Base-by-base conservation (phyloP, 2,113 vertebrate species). In the Heteronetta atricapilla region DNA sequence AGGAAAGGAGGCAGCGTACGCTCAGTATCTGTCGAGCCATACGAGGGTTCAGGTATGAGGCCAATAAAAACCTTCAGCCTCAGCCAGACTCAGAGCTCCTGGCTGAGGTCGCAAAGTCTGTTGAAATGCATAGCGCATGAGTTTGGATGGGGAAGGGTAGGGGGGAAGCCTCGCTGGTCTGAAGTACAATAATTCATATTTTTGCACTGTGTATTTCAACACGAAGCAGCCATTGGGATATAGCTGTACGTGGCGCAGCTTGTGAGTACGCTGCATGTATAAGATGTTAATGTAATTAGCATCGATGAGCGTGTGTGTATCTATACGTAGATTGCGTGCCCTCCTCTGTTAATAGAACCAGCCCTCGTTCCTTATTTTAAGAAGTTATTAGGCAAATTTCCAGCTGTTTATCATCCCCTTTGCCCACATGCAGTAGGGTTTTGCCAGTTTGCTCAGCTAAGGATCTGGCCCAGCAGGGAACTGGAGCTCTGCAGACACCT, bases 1-100 rank as follows among this genome's bases (percentile, higher is more conserved):
- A 4, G 93, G 75, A 76, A 92, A 87, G 76, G 91, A 79, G 66
- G 79, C 60, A 62, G 53, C n/a, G 20, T 33, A 16, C 44, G 10
- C 76, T 44, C 82, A 89, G 34, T 29, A 68, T 28, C 69, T 80
- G 21, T 58, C 83, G 25, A 88, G 91, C 86, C 60, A 78, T n/a
- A 28, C 44, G 8, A 90, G 87, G 79, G 70, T 95, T 87, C 92
- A 94, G 92, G 92, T 94, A 96, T 26, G 86, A 78, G 34, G 40
- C 69, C 73, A 56, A 13, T 5, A 79, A 67, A 75, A 44, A 44
- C 76, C 91, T 68, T 42, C 56, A 46, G 56, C 20, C 53, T 64
- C 82, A 75, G 10, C 15, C 55, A 53, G 63, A 34, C 26, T 19
- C 14, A 25, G 22, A 59, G 38, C 33, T 82, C 11, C 42, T 82